phyloP scores from a whole-genome alignment of 2,113 vertebrate species.

The Mirounga angustirostris region DNA sequence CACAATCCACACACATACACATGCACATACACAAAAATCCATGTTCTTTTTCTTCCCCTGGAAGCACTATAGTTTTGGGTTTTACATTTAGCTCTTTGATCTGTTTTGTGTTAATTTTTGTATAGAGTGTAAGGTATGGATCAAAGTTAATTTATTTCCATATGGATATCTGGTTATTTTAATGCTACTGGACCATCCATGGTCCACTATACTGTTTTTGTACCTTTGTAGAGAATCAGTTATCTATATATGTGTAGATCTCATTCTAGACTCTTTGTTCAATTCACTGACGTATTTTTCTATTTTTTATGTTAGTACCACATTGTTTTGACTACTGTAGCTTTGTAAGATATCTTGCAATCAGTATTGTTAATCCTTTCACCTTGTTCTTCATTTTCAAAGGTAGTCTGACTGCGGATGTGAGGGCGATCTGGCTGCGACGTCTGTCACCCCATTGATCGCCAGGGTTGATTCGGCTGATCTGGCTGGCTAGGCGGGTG shows the following conservation, averaged over 20 bases:
- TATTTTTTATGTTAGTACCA: not conserved
- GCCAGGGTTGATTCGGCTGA: too few species aligned
- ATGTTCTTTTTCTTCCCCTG: not conserved
- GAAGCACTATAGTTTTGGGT: not conserved
- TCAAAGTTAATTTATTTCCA: not conserved
- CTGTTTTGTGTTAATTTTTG: not conserved
- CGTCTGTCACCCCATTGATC: too few species aligned
- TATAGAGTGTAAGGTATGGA: not conserved
- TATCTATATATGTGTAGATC: not conserved
- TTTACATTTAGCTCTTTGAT: not conserved
- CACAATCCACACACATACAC: too few species aligned
- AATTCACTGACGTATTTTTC: not conserved
- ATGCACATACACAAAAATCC: not conserved
- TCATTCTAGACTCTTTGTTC: not conserved
- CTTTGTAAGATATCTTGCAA: not conserved
- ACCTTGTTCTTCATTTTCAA: not conserved
- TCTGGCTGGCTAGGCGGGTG: too few species aligned
- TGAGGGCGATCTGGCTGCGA: too few species aligned
- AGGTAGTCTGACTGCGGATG: too few species aligned
- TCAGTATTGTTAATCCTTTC: not conserved
- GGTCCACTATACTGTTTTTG: not conserved
- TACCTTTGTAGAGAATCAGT: not conserved
- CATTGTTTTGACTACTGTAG: not conserved
- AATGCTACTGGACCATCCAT: not conserved
- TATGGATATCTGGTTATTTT: not conserved